Evolutionary conservation across 2,888 invertebrate species (phyloP), one percentile per base, ranked within the genome.

Genomic region (Ectropis crepuscularia): DNA sequence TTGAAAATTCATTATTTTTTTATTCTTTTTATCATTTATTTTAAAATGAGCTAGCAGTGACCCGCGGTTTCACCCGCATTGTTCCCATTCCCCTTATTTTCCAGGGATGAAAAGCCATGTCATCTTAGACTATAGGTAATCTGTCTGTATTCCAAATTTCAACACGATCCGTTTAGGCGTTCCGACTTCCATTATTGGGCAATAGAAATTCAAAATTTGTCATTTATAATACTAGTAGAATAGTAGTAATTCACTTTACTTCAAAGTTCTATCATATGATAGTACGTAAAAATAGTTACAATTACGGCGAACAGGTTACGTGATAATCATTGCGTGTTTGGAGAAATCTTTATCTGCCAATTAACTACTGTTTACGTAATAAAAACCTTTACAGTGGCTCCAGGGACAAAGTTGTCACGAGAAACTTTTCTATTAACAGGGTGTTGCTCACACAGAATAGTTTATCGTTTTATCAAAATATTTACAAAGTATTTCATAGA

Each of bases 401-500:
- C 48, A 43, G 54, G 63, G 58, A 65, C 61, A 61, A 47, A 51
- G 62, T 63, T 63, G 60, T 53, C 62, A 59, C 59, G 53, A 58
- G 58, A 60, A 63, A 66, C 66, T 67, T 63, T 67, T 63, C 66
- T 67, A 63, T 67, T 63, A 60, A 57, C 64, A 45, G 66, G 53
- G 53, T 63, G 59, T 55, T 60, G 60, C 57, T 49, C 49, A 62
- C 48, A 49, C 57, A 46, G 16, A 50, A 53, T 37, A 41, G 61
- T 72, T 72, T 68, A 68, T 65, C 47, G 53, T 48, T 45, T 53
- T 57, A 70, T 70, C 61, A 68, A 69, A 28, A 53, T 66, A 69
- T 69, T 69, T 66, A 69, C 62, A 61, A 55, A 57, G 55, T 61
- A 57, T 65, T 61, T 64, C 60, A 65, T 63, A 50, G 37, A 50